A percentile compares a stretch with the other conserved stretches of the same genome.
Conservation (phyloP, 1,140 invertebrate genomes). For the Eriosoma lanigerum region DNA sequence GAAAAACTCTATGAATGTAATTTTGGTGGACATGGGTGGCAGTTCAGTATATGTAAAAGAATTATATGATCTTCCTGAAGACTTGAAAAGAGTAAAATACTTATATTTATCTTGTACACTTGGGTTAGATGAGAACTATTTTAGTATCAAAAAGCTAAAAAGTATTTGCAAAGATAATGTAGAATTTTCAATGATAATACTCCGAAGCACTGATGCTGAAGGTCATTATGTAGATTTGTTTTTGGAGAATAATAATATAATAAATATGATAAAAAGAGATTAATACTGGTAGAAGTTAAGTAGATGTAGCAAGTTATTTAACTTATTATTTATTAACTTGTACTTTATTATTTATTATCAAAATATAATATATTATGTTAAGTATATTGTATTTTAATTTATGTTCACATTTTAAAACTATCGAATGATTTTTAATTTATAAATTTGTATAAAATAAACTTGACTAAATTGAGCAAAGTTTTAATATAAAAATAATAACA, state of each 20-base stretch:
- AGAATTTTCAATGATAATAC: constrained; percentile 16
- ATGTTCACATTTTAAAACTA: no score
- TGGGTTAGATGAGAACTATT: background rate
- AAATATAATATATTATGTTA: no score
- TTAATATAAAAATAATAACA: no score
- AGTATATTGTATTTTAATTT: no score
- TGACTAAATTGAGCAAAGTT: no score
- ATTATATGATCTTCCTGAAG: background rate
- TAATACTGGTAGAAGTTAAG: background rate
- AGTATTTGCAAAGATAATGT: constrained; percentile 19
- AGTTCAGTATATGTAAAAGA: background rate
- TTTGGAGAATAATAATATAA: background rate
- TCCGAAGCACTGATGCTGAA: background rate
- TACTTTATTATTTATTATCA: no score
- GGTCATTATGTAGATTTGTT: constrained; percentile 8
- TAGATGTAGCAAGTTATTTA: no score
- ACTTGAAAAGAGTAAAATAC: background rate
- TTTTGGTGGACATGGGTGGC: constrained; percentile 8
- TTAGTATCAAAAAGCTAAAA: background rate
- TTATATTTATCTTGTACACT: background rate
- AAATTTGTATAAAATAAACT: no score
- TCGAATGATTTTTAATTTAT: no score
- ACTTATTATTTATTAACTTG: no score
- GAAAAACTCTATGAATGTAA: background rate
- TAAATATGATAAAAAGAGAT: background rate